Evolutionary conservation across 2,113 vertebrate species (phyloP).

Genomic region (Melierax canorus): DNA sequence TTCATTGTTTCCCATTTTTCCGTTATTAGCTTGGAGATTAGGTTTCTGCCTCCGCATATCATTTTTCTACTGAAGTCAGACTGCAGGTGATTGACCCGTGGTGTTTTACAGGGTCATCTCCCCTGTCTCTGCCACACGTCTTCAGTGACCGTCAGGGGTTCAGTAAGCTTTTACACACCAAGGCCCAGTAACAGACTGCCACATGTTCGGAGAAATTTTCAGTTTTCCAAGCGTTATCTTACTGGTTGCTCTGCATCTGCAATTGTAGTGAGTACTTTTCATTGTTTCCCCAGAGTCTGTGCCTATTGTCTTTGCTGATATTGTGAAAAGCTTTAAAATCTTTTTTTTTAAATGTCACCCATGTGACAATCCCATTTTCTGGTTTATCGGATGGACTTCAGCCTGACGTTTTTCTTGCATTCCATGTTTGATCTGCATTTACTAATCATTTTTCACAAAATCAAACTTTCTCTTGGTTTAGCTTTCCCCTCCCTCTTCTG

Average conservation of each 20-base stretch:
- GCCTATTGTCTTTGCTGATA: neutral
- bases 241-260: neutral
- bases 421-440: neutral
- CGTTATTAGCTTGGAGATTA: neutral
- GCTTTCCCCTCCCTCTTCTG: neutral
- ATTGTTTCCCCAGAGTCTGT: neutral
- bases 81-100: neutral
- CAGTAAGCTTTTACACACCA: neutral
- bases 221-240: neutral
- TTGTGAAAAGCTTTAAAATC: neutral
- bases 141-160: neutral
- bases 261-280: neutral
- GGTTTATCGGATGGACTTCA: neutral
- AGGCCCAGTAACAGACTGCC: neutral
- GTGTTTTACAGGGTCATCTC: neutral
- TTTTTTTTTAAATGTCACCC: neutral
- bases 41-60: neutral
- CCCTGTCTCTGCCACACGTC: neutral
- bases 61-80: neutral
- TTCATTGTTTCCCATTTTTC: neutral
- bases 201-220: neutral
- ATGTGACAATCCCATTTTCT: neutral
- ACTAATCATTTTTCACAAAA: neutral
- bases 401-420: neutral
- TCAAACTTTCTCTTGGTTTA: neutral